Evolutionary conservation across 2,113 vertebrate species (phyloP), one percentile per base, ranked within the genome.

Genomic region (Dipodomys stephensi): DNA sequence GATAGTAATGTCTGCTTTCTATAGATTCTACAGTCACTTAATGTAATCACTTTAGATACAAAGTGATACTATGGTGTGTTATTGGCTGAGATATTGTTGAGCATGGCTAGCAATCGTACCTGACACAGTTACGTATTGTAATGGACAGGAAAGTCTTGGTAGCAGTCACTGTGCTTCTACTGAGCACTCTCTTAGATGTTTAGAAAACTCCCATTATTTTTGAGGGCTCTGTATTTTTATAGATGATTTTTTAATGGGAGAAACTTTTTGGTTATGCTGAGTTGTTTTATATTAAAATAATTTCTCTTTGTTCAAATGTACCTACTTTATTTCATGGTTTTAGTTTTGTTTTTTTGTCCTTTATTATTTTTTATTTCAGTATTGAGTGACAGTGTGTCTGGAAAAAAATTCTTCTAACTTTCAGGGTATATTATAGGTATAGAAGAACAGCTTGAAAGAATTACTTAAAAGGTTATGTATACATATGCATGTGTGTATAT

Each of bases 201-300:
- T 46, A 83, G 39, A 67, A 22, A 74, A 67, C 53, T 35, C 4
- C 30, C 23, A 32, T 79, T 32, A 7, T 78, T 78, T 72, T 86
- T 62, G 49, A 94, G 62, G 39, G 3, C 27, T 60, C 28, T 65
- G 8, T 57, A 44, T 35, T 95, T 90, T 49, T 57, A 94, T 79
- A 79, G 20, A 25, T 74, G 5, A 35, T 88, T 73, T 72, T 71
- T 83, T 8, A 28, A 22, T 60, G 1, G 11, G 9, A 35, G 30
- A 80, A 30, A 0, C 30, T 35, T 79, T 92, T 74, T 92, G n/a
- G 35, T 72, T 53, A 44, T 81, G 44, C 9, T 64, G 18, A 76
- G 32, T 87, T 85, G 28, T 39, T 90, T 88, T 92, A 72, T 76
- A n/a, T 39, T 65, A 44, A 76, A 82, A 88, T 46, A 88, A 60